Conservation (phyloP, 2,113 vertebrate genomes). For the Mionectes macconnelli region DNA sequence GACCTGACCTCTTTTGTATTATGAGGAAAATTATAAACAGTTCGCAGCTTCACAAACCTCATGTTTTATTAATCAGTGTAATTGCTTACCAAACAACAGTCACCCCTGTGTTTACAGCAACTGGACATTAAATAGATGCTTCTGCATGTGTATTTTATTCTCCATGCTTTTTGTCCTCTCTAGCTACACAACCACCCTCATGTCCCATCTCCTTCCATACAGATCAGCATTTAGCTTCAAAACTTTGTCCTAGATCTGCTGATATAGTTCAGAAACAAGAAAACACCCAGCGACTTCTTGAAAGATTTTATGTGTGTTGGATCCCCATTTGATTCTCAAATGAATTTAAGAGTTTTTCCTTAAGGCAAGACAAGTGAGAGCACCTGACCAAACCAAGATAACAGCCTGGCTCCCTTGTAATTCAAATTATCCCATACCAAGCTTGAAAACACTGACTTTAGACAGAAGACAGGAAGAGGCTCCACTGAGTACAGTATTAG, state of each 20-base stretch:
- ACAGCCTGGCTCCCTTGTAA: neutral
- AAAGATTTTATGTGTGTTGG: neutral
- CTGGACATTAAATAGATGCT: neutral
- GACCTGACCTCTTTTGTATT: neutral
- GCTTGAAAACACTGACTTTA: neutral
- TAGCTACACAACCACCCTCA: neutral
- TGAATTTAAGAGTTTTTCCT: neutral
- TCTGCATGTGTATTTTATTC: neutral
- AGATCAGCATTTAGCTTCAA: neutral
- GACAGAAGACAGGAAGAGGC: neutral
- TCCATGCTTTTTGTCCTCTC: neutral
- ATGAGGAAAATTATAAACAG: neutral
- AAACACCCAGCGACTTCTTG: neutral
- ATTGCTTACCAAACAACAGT: neutral
- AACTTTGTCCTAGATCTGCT: neutral
- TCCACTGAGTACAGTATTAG: neutral
- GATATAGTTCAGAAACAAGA: neutral
- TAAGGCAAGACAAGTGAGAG: neutral
- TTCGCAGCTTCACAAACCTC: neutral
- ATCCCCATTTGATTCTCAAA: neutral
- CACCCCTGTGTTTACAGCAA: fast-evolving
- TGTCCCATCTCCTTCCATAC: neutral
- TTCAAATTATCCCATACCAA: constrained; percentile 8
- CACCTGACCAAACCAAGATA: neutral
- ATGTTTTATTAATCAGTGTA: neutral